These are phyloP conservation scores for Ormia ochracea DNA, from an alignment of 2,888 invertebrate species.

Conservation along the genomic window DNA sequence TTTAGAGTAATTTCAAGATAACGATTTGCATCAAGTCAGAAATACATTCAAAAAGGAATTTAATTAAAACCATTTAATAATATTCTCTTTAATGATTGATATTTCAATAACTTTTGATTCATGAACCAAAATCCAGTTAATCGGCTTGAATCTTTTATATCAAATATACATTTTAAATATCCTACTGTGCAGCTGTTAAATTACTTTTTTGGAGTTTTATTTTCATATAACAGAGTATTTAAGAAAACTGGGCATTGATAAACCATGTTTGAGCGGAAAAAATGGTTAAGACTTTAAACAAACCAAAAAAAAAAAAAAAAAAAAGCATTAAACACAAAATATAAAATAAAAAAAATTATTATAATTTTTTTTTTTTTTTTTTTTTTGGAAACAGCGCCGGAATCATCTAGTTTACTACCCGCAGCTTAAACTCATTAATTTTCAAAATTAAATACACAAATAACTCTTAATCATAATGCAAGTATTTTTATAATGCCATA, in stretches of 20 bases:
- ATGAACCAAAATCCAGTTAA: not conserved
- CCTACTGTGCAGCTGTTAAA: constrained; percentile 28
- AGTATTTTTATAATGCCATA: not conserved
- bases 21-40: not conserved
- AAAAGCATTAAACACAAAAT: constrained; percentile 28
- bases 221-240: constrained; percentile 4
- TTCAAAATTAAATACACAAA: constrained; percentile 35
- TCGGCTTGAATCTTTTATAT: not conserved
- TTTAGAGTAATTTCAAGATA: too few species aligned
- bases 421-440: constrained; percentile 56
- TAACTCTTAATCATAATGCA: constrained; percentile 40
- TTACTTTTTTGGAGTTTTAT: not conserved
- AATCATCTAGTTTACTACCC: constrained; percentile 56
- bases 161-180: not conserved
- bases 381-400: constrained; percentile 18
- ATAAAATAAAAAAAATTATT: constrained; percentile 48
- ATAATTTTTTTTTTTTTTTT: constrained; percentile 17
- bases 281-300: not conserved
- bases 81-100: not conserved
- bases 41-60: not conserved
- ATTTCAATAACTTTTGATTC: not conserved
- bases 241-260: not conserved
- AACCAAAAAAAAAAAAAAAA: not conserved
- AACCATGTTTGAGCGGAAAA: not conserved
- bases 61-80: not conserved